Evolutionary conservation across 2,888 invertebrate genomes (phyloP).

Genomic region (Lepidonotus clava): DNA sequence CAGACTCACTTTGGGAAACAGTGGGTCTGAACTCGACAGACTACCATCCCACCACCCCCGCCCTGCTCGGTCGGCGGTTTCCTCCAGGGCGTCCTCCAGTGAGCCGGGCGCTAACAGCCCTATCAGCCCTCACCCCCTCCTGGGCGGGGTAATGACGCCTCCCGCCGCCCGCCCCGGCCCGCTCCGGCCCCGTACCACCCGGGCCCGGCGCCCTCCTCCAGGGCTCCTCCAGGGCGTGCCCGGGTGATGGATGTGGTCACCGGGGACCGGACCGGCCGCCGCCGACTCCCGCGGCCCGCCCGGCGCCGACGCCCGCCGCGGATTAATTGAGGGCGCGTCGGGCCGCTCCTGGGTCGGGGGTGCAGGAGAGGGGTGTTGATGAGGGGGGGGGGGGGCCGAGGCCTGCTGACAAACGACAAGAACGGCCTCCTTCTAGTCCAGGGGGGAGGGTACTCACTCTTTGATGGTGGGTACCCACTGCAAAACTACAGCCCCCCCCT

Average conservation of each 20-base stretch:
- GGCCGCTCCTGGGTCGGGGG: constrained; percentile 1
- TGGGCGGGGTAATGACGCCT: constrained; percentile 39
- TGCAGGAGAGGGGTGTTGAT: no score
- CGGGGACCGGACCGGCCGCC: neutral
- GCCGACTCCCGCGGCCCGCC: constrained; percentile 30
- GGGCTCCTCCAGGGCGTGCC: constrained; percentile 5
- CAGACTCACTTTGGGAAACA: no score
- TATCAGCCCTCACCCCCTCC: constrained; percentile 42
- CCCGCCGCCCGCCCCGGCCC: neutral
- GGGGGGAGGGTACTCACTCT: no score
- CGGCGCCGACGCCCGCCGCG: constrained; percentile 49
- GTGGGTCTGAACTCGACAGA: no score
- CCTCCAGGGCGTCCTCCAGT: no score
- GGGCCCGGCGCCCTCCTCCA: constrained; percentile 25
- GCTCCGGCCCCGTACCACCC: constrained; percentile 34
- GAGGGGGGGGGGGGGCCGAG: neutral
- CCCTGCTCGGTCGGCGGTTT: neutral
- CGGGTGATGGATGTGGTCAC: neutral
- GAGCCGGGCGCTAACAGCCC: neutral
- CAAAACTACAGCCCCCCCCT: no score
- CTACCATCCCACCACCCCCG: neutral
- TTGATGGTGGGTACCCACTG: no score
- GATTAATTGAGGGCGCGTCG: constrained; percentile 53
- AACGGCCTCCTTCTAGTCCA: neutral
- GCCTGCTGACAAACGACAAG: constrained; percentile 39